Evolutionary conservation across 2,888 invertebrate genomes (phyloP).

Genomic region (Stenotaenia linearis): DNA sequence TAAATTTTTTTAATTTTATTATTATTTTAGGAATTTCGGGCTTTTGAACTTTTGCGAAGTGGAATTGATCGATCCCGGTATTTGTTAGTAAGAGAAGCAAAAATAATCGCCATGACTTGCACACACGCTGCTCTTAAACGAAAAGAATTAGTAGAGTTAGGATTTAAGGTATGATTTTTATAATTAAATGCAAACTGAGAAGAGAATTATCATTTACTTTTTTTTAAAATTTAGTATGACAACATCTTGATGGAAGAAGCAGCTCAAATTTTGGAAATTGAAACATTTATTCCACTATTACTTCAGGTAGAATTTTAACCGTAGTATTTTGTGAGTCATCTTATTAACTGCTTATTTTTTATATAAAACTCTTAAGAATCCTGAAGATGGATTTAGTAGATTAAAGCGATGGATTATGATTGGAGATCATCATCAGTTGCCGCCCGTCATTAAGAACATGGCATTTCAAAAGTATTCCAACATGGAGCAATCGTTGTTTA

Average conservation of each 20-base stretch:
- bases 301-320: conserved; percentile 62
- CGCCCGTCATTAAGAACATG: conserved; percentile 99
- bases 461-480: conserved; percentile 99
- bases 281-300: conserved; percentile 96
- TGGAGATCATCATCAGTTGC: conserved; percentile 96
- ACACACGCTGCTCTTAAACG: conserved; percentile 97
- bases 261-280: conserved; percentile 97
- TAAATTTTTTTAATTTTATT: background rate
- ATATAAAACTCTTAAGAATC: conserved; percentile 57
- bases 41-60: conserved; percentile 91
- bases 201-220: background rate
- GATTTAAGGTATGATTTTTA: conserved; percentile 57
- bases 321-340: background rate
- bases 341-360: background rate
- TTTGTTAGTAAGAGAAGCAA: conserved; percentile 94
- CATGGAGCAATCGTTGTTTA: conserved; percentile 98
- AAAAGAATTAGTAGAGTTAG: conserved; percentile 89
- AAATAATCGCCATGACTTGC: conserved; percentile 99
- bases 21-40: conserved; percentile 70
- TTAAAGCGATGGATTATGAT: conserved; percentile 99
- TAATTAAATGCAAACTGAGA: too few species aligned
- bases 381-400: conserved; percentile 89
- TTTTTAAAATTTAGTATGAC: conserved; percentile 93
- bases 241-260: conserved; percentile 99
- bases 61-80: conserved; percentile 95